phyloP scores from a whole-genome alignment of 2,888 invertebrate genomes.

The Ariolimax columbianus region DNA sequence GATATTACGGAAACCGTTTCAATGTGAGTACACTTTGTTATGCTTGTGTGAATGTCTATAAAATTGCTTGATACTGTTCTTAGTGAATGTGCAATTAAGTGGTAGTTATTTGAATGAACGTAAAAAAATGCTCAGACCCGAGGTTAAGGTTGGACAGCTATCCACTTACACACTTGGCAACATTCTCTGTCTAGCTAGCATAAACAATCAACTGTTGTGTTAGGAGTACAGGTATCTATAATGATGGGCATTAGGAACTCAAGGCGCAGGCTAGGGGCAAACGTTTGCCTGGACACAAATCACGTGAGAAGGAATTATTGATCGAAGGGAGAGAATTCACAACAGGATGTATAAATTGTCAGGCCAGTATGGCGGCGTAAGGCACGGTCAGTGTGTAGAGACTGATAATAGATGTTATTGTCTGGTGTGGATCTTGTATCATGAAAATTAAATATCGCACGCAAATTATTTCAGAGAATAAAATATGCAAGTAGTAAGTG shows the following conservation, averaged over 20 bases:
- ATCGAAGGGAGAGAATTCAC: constrained; percentile 15
- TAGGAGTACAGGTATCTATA: not conserved
- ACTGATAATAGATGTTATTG: not conserved
- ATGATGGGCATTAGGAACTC: not conserved
- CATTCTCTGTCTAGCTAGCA: not conserved
- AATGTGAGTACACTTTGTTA: not conserved
- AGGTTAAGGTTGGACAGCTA: not conserved
- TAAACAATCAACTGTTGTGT: not conserved
- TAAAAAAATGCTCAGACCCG: too few relatives aligned
- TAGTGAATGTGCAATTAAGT: too few relatives aligned
- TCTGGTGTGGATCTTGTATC: too few relatives aligned
- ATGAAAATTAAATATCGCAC: too few relatives aligned
- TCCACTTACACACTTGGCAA: not conserved
- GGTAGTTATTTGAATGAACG: too few relatives aligned
- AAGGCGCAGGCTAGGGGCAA: not conserved
- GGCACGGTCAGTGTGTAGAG: not conserved
- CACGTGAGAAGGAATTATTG: not conserved
- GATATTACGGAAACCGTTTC: not conserved
- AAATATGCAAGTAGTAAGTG: too few relatives aligned
- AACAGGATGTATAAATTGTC: constrained; percentile 3
- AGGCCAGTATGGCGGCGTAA: not conserved
- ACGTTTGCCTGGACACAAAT: not conserved
- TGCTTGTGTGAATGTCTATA: not conserved
- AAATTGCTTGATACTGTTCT: not conserved
- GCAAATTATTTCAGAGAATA: too few relatives aligned